A percentile compares a stretch with the other conserved stretches of the same genome.
Evolutionary conservation across 2,113 vertebrate species (phyloP).

Genomic region (Sciurus niger): DNA sequence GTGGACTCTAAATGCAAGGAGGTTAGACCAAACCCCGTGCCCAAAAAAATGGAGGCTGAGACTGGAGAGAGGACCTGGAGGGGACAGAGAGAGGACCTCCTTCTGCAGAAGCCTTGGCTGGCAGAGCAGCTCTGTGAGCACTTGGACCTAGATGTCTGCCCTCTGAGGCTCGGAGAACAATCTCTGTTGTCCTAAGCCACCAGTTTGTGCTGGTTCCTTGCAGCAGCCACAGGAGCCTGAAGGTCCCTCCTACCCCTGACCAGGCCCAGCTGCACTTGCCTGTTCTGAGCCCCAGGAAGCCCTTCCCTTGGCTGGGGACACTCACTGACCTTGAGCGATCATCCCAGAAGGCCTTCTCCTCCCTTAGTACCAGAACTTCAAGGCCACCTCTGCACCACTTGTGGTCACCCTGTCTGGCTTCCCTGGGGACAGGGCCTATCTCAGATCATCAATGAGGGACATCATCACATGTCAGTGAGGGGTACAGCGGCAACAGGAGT

Average conservation of each 20-base stretch:
- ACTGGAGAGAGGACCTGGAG: accelerated
- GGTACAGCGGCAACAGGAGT: too few species aligned
- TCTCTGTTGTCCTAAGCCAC: background rate
- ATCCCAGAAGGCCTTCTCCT: too few species aligned
- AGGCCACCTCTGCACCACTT: accelerated
- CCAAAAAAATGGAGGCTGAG: background rate
- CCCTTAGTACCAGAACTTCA: accelerated
- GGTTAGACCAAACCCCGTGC: too few species aligned
- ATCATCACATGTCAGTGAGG: background rate
- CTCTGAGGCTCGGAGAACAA: accelerated
- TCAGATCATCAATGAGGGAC: accelerated
- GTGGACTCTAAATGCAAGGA: background rate
- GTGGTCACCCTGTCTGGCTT: accelerated
- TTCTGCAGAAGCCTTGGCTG: background rate
- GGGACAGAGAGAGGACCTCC: accelerated
- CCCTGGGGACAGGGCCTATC: too few species aligned
- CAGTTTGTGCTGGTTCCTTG: accelerated
- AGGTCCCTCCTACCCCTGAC: accelerated
- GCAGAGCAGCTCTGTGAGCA: accelerated
- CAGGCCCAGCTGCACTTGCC: too few species aligned
- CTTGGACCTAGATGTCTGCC: too few species aligned
- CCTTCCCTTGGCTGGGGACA: too few species aligned
- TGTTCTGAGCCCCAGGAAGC: too few species aligned
- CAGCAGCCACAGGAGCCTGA: accelerated
- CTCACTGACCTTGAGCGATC: too few species aligned